Evolutionary conservation across 1,140 invertebrate species (phyloP).

Genomic region (Bombus terrestris): DNA sequence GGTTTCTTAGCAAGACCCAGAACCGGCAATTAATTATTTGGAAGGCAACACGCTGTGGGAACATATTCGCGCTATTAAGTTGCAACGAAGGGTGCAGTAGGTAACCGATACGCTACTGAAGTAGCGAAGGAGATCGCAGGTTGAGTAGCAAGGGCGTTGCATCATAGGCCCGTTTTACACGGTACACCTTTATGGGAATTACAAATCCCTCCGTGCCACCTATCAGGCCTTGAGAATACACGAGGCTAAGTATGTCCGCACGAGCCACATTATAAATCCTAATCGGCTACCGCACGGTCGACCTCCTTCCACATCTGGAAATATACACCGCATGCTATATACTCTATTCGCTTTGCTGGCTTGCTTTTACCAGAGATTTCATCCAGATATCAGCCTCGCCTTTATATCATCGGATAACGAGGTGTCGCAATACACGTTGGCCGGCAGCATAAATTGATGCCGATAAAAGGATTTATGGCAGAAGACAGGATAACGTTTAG

Average conservation of each 20-base stretch:
- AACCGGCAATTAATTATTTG: not conserved
- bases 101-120: conserved; percentile 31
- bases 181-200: conserved; percentile 55
- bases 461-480: conserved; percentile 14
- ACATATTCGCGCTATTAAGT: not conserved
- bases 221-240: conserved; percentile 36
- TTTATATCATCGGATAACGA: conserved; percentile 7
- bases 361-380: not conserved
- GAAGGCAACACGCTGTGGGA: not conserved
- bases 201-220: conserved; percentile 44
- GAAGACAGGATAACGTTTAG: not conserved
- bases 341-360: conserved; percentile 11
- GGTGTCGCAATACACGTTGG: conserved; percentile 1
- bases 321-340: not conserved
- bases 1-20: not conserved
- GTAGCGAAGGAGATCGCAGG: conserved; percentile 41
- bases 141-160: conserved; percentile 59
- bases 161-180: conserved; percentile 54
- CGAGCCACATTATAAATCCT: conserved; percentile 59
- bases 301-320: conserved; percentile 25
- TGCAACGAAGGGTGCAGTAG: not conserved
- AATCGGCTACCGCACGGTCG: conserved; percentile 34
- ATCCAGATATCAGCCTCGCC: conserved; percentile 24
- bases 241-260: conserved; percentile 39
- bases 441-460: not conserved